Conservation (phyloP, 2,888 invertebrate species). For the Synanthedon myopaeformis region DNA sequence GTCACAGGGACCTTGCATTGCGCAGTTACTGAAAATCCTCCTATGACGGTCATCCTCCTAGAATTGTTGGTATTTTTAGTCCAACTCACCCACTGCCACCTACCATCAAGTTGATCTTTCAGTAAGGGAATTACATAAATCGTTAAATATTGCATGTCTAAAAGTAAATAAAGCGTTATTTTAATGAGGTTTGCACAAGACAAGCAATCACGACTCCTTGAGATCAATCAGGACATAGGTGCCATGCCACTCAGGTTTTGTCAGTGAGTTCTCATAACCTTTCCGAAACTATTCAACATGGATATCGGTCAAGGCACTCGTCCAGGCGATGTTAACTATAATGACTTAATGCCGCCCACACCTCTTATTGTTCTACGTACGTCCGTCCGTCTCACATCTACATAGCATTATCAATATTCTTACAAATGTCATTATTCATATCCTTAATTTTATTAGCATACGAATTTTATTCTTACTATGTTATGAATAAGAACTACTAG, state of each 20-base stretch:
- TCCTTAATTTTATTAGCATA: constrained; percentile 1
- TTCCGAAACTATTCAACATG: constrained; percentile 28
- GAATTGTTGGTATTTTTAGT: too few species aligned
- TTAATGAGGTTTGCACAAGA: too few species aligned
- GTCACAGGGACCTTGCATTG: too few species aligned
- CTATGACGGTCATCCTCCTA: too few species aligned
- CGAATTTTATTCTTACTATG: not conserved
- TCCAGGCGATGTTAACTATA: constrained; percentile 46
- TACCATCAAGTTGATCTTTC: too few species aligned
- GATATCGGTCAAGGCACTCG: constrained; percentile 62
- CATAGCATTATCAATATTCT: constrained; percentile 53
- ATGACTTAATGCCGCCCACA: constrained; percentile 63
- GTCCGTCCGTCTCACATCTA: constrained; percentile 51
- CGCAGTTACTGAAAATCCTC: too few species aligned
- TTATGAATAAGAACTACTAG: not conserved
- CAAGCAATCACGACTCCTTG: not conserved
- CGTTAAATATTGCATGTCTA: too few species aligned
- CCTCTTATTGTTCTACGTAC: constrained; percentile 60
- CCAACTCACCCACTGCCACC: too few species aligned
- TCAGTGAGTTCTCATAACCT: constrained; percentile 19
- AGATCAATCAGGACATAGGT: not conserved
- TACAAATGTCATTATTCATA: constrained; percentile 13
- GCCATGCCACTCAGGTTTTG: constrained; percentile 1
- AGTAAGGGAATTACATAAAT: too few species aligned
- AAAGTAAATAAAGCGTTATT: too few species aligned